phyloP scores from a whole-genome alignment of 2,797 vertebrate species.

The Vireo griseus region DNA sequence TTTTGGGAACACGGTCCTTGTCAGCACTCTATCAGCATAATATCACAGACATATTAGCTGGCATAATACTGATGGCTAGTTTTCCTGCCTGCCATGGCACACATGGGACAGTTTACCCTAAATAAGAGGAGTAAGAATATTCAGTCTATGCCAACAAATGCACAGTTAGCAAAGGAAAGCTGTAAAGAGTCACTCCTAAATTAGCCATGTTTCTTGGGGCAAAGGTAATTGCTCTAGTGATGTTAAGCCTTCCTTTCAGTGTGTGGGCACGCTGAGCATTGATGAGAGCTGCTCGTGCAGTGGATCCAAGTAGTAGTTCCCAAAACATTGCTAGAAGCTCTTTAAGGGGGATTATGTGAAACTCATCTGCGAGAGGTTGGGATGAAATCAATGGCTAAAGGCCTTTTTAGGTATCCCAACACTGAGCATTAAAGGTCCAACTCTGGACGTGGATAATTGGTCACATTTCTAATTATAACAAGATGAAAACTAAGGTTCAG shows the following conservation, averaged over 20 bases:
- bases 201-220: neutral
- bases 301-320: neutral
- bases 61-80: neutral
- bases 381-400: conserved; percentile 9
- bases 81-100: neutral
- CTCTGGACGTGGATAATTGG: neutral
- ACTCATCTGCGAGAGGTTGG: neutral
- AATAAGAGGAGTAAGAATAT: neutral
- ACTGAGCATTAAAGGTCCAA: neutral
- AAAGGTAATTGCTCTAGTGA: conserved; percentile 11
- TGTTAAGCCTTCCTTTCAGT: neutral
- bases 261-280: neutral
- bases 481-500: neutral
- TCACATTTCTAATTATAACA: neutral
- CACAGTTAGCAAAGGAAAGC: neutral
- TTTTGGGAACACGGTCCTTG: neutral
- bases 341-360: neutral
- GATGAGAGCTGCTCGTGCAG: neutral
- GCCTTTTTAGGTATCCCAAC: neutral
- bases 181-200: neutral
- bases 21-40: neutral
- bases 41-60: neutral
- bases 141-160: neutral
- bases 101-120: neutral
- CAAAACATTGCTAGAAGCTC: neutral